These are phyloP conservation scores for Leptodactylus fallax DNA, from an alignment of 2,797 vertebrate genomes.

Conservation along the genomic window DNA sequence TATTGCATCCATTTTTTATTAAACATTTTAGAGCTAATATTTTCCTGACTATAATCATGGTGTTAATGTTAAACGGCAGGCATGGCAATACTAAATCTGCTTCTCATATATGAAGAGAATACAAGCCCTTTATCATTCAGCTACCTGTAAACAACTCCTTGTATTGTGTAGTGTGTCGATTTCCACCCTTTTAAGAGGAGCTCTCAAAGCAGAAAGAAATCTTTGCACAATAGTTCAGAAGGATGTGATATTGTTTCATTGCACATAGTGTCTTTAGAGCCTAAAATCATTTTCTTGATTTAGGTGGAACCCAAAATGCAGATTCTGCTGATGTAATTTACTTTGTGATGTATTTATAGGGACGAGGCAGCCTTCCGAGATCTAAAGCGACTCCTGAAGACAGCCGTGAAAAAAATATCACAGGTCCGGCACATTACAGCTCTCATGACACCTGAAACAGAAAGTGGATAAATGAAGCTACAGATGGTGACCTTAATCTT, in stretches of 20 bases:
- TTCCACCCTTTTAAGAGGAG: not conserved
- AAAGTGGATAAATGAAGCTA: constrained; percentile 46
- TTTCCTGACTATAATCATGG: not conserved
- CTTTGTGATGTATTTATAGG: constrained; percentile 45
- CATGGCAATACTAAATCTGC: not conserved
- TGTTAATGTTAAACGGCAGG: not conserved
- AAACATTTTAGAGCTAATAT: too few species aligned
- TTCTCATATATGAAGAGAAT: too few species aligned
- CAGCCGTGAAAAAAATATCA: constrained; percentile 77
- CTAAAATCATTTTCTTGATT: not conserved
- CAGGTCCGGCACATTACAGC: constrained; percentile 73
- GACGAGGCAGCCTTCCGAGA: constrained; percentile 65
- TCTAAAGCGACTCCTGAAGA: constrained; percentile 74
- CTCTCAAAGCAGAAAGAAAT: constrained; percentile 14
- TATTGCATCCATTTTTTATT: not conserved
- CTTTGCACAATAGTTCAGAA: not conserved
- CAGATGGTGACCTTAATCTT: constrained; percentile 75
- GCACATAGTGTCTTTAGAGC: not conserved
- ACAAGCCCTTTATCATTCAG: too few species aligned
- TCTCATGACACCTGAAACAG: constrained; percentile 68
- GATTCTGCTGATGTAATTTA: not conserved
- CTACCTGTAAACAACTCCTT: not conserved
- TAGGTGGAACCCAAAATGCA: not conserved
- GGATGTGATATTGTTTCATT: not conserved
- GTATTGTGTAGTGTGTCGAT: not conserved